Evolutionary conservation across 2,888 invertebrate genomes (phyloP), one percentile per base, ranked within the genome.

Genomic region (Hemicrepidius hirtus): DNA sequence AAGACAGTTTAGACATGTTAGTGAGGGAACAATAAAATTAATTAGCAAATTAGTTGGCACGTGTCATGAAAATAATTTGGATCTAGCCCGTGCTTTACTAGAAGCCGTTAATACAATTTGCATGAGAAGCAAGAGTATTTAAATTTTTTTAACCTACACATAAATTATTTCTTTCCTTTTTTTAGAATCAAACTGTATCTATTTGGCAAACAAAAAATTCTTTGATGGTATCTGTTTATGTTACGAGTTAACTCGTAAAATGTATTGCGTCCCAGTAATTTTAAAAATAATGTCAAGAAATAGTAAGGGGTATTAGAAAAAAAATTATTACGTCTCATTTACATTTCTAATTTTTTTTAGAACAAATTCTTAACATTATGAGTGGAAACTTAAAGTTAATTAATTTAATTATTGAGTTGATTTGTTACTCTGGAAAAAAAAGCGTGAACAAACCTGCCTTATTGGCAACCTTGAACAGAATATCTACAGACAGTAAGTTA

Each of bases 41-140:
- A 37, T 62, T 28, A 53, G 68, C 0, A 13, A 60, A n/a, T 37
- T 68, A 10, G 13, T 62, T 3, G 24, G 37, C 0, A n/a, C 40
- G 7, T 20, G 49, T 10, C 35, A 44, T 16, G 41, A 44, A 41
- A 35, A 71, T 37, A 71, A 70, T n/a, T n/a, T n/a, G 50, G 53
- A 21, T 16, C 32, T 71, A 28, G 49, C 35, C 6, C 3, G 12
- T 3, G 40, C 49, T 13, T 46, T 78, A 50, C 46, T 78, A 53
- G 74, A 75, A 7, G 49, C 78, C 4, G 66, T 78, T 16, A 79
- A 78, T 73, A 57, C 73, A 20, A 35, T 79, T 3, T 75, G 77
- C 40, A 65, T 75, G 44, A 78, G 75, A 57, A 77, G 79, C 78
- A 73, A 72, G 78, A 75, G 44, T n/a, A 16, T 5, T 0, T 16